Conservation (phyloP, 1,140 invertebrate species). For the Bombus turneri region DNA sequence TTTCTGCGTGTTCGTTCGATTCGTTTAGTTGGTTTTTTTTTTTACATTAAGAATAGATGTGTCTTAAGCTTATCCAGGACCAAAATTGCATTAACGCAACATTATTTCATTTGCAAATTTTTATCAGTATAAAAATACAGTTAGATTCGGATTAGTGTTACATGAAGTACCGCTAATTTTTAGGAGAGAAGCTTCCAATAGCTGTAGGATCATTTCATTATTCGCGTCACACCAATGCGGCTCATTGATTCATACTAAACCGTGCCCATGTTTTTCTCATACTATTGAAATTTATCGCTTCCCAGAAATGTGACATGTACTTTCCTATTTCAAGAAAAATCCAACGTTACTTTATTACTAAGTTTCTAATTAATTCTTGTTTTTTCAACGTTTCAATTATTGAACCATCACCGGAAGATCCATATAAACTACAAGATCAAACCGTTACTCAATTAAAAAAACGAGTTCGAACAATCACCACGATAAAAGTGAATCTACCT, state of each 20-base stretch:
- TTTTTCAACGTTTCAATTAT: background rate
- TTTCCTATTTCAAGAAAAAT: background rate
- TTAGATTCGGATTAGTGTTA: background rate
- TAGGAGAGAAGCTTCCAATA: background rate
- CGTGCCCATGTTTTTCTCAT: background rate
- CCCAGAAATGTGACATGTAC: background rate
- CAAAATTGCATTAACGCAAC: too few relatives aligned
- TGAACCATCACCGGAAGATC: background rate
- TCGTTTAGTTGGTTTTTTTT: background rate
- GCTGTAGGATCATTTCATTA: background rate
- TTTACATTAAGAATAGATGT: background rate
- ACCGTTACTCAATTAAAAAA: background rate
- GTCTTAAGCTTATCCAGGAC: background rate
- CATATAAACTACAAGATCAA: background rate
- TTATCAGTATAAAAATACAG: background rate
- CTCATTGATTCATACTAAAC: background rate
- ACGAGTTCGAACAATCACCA: background rate
- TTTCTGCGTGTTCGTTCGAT: background rate
- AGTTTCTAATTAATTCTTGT: background rate
- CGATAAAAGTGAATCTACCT: background rate
- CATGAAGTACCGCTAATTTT: background rate
- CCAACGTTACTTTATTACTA: background rate
- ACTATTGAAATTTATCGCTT: background rate
- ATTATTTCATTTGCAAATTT: too few relatives aligned
- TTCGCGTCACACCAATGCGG: background rate